Conservation (phyloP, 2,888 invertebrate species). For the Venustoraphidia nigricollis region DNA sequence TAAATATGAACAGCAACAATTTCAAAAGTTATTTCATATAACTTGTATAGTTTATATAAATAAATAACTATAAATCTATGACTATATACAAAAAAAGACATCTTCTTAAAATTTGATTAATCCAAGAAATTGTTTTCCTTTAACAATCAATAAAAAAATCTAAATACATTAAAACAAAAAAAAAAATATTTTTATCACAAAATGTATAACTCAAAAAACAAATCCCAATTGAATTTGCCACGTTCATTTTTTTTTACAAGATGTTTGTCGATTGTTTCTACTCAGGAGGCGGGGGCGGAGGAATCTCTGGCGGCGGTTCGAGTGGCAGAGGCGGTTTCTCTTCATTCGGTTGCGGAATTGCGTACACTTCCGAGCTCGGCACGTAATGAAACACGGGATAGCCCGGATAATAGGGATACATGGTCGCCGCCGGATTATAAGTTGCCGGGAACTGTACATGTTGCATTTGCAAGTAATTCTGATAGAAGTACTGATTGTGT, state of each 20-base stretch:
- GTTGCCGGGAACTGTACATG: background rate
- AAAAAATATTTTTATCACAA: background rate
- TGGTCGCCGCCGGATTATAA: constrained; percentile 1
- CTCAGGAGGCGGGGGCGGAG: constrained; percentile 45
- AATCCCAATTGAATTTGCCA: background rate
- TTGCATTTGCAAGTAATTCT: constrained; percentile 3
- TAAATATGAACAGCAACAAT: too few species aligned
- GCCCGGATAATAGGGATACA: constrained; percentile 15
- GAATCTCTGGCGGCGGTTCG: constrained; percentile 42
- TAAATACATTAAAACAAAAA: too few species aligned
- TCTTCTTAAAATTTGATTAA: too few species aligned
- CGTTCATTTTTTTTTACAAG: background rate
- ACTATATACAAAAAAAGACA: too few species aligned
- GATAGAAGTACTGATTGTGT: constrained; percentile 6
- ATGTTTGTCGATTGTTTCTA: constrained; percentile 10
- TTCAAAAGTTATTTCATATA: too few species aligned
- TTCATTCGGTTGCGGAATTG: constrained; percentile 10
- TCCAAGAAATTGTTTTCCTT: too few species aligned
- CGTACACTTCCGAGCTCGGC: constrained; percentile 18
- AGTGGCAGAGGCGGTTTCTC: constrained; percentile 36
- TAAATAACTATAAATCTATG: too few species aligned
- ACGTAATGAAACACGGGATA: constrained; percentile 20
- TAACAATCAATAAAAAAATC: too few species aligned
- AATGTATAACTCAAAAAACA: background rate
- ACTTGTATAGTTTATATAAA: too few species aligned